Percentiles rank a stretch among this genome's conserved stretches.
Conservation (phyloP, 2,113 vertebrate genomes). For the Arothron firmamentum region DNA sequence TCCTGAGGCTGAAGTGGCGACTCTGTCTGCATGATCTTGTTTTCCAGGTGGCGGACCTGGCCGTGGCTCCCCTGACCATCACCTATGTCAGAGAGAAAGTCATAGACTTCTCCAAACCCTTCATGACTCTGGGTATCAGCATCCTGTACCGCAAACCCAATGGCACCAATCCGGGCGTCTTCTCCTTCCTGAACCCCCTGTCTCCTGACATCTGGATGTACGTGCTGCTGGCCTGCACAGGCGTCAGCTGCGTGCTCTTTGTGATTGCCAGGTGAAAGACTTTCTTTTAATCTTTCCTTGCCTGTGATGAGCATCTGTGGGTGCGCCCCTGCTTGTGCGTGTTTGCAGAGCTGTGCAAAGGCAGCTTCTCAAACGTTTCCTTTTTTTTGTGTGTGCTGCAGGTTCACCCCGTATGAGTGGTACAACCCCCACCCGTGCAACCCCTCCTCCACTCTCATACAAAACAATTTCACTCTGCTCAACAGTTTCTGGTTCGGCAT, state of each 20-base stretch:
- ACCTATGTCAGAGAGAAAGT: constrained; percentile 95
- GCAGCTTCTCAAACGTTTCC: neutral
- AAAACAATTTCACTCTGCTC: constrained; percentile 99
- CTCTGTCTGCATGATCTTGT: neutral
- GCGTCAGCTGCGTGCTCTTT: constrained; percentile 97
- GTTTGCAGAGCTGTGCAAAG: neutral
- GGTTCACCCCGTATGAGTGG: constrained; percentile 99
- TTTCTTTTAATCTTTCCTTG: neutral
- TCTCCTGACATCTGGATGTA: constrained; percentile 99
- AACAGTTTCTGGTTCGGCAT: constrained; percentile 99
- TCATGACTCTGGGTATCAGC: constrained; percentile 97
- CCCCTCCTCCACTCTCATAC: constrained; percentile 92
- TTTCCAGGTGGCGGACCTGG: constrained; percentile 89
- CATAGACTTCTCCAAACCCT: constrained; percentile 98
- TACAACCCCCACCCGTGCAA: constrained; percentile 98
- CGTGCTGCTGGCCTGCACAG: constrained; percentile 92
- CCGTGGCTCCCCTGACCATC: constrained; percentile 94
- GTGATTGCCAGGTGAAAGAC: constrained; percentile 91
- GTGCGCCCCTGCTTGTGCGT: neutral
- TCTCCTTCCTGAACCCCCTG: constrained; percentile 95
- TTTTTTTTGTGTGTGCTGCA: constrained; percentile 55
- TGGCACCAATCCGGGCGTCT: constrained; percentile 94
- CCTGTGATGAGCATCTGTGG: too few species aligned
- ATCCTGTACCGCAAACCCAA: constrained; percentile 97
- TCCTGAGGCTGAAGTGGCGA: neutral